phyloP scores from a whole-genome alignment of 1,140 invertebrate species.

The Macrobrachium rosenbergii region DNA sequence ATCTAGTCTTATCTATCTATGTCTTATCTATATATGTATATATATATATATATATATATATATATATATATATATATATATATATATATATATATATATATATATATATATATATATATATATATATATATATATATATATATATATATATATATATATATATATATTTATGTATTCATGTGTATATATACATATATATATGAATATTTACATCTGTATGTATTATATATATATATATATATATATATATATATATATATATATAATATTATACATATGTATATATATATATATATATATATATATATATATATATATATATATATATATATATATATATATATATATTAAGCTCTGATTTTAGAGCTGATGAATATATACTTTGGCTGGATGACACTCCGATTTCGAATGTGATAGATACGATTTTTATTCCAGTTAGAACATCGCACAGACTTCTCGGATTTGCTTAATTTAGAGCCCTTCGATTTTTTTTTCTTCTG shows the following conservation, averaged over 20 bases:
- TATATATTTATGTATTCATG: neutral
- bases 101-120: constrained; percentile 16
- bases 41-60: constrained; percentile 20
- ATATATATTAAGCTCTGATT: neutral
- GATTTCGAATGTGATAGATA: too few relatives aligned
- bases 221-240: neutral
- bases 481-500: too few relatives aligned
- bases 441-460: too few relatives aligned
- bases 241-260: constrained; percentile 22
- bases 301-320: neutral
- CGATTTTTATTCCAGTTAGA: too few relatives aligned
- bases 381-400: too few relatives aligned
- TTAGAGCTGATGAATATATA: too few relatives aligned
- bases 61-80: constrained; percentile 20
- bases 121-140: constrained; percentile 22
- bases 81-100: neutral
- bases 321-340: neutral
- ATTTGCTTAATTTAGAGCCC: too few relatives aligned
- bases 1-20: too few relatives aligned
- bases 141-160: constrained; percentile 17
- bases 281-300: constrained; percentile 20
- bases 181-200: neutral
- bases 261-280: constrained; percentile 9
- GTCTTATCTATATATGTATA: constrained; percentile 9
- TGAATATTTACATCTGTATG: neutral